Base-by-base conservation (phyloP, 2,888 invertebrate genomes). In the Drosophila emarginata region DNA sequence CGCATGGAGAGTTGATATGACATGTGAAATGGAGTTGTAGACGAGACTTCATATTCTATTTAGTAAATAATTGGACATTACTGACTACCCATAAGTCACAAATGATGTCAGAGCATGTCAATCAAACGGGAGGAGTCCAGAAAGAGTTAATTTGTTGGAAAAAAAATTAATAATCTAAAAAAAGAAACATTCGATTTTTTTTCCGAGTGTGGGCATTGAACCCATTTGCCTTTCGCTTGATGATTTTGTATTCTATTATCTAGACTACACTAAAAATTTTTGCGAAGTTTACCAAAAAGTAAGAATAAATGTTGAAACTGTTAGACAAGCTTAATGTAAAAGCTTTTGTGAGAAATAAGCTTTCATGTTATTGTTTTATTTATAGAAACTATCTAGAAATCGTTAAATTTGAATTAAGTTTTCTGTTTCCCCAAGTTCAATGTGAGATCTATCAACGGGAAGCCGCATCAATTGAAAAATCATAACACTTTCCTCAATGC, bases 211-310 rank as follows among this genome's bases (percentile, higher is more conserved):
- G 91, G 91, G 91, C 89, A 91, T 91, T 91, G 91, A 91, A 90
- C 91, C 90, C 89, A 90, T 26, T 0, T 6, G 91, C 91, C 91
- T 91, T 91, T 91, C 90, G 89, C 90, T 91, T 91, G 91, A 90
- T 91, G 91, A 91, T 90, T 91, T 91, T 91, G 90, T 91, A 90
- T 91, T 91, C 91, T 91, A 91, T 91, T 91, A 91, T 90, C 91
- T 91, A 91, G 91, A 91, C 91, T 91, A 91, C 91, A 91, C 89
- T 90, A 40, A 3, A n/a, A 11, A 50, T 14, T 15, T 11, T 2
- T 9, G 12, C 45, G 4, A 11, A 4, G 1, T 12, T 12, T 18
- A 21, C 45, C 11, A 11, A 45, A 2, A 1, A 21, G 21, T 21
- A 18, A 11, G 11, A 45, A 2, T 21, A 2, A 21, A 11, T 2